Evolutionary conservation across 2,113 vertebrate genomes (phyloP), one percentile per base, ranked within the genome.

Genomic region (Capreolus pygargus): DNA sequence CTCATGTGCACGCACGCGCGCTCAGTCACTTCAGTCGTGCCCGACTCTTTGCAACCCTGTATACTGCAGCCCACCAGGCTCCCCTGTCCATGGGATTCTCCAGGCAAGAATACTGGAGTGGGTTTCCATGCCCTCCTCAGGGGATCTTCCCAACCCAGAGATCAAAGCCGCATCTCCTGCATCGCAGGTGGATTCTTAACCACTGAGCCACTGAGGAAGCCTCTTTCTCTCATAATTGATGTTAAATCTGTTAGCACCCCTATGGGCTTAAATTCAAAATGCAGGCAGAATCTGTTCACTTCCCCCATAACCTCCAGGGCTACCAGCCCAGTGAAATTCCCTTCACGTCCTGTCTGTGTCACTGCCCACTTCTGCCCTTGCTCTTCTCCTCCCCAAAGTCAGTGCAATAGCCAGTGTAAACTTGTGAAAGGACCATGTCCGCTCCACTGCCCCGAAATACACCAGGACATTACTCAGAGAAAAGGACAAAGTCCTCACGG

Each of bases 101-200:
- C 70, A 76, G 23, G 70, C 70, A 43, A 43, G 36, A 43, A 27
- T 15, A 43, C 36, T 25, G 23, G 12, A 76, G 39, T 43, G 70
- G 1, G 1, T 14, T 76, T 3, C 70, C 39, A 43, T 15, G 70
- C 23, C 39, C 1, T 27, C 1, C 23, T 43, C 39, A 76, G 23
- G 39, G 39, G 23, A 43, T 27, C 67, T 23, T 74, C n/a, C n/a
- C 10, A 39, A 74, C 19, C 67, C 67, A 74, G 67, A 11, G 4
- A 74, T 23, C 1, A 0, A 39, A 74, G 5, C 67, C 0, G 0
- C 5, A 0, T 3, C n/a, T 74, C 67, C 10, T 3, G 67, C 21
- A 36, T 19, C 1, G 8, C 64, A 36, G n/a, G 17, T 21, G n/a
- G n/a, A 12, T 70, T 36, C 67, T 74, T 12, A 36, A 70, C 67